Percentiles rank a stretch among this genome's conserved stretches.
Conservation (phyloP, 2,888 invertebrate species). For the Drosophila affinis region DNA sequence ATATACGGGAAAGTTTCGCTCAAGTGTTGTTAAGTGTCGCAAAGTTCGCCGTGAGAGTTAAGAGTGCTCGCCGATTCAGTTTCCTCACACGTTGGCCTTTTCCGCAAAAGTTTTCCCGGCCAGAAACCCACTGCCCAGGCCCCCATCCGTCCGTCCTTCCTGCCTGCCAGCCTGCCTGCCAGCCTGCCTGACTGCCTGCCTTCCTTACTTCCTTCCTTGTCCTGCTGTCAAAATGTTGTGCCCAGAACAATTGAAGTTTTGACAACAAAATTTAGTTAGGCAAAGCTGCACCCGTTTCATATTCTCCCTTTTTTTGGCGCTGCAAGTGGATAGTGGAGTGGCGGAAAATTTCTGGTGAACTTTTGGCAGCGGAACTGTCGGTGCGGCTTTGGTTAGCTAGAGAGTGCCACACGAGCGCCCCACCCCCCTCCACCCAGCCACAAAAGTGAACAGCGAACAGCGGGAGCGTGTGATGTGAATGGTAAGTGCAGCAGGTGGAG, state of each 20-base stretch:
- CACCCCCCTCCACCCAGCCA: background rate
- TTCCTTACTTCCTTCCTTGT: constrained; percentile 30
- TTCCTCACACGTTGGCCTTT: constrained; percentile 55
- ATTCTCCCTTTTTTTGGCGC: constrained; percentile 9
- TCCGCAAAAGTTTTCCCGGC: constrained; percentile 50
- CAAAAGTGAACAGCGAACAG: constrained; percentile 15
- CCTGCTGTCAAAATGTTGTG: constrained; percentile 57
- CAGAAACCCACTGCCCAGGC: constrained; percentile 10
- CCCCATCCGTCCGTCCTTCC: constrained; percentile 9
- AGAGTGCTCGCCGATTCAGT: constrained; percentile 62
- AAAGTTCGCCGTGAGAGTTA: constrained; percentile 69
- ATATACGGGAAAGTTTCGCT: constrained; percentile 49
- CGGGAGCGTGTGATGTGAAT: constrained; percentile 73
- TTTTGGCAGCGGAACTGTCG: constrained; percentile 30
- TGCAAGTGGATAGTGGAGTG: constrained; percentile 44
- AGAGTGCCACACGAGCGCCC: constrained; percentile 5
- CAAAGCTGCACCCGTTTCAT: constrained; percentile 44
- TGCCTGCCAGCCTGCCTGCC: background rate
- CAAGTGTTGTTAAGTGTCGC: constrained; percentile 70
- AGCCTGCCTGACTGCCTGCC: background rate
- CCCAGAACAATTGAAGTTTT: constrained; percentile 60
- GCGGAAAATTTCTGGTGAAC: constrained; percentile 38
- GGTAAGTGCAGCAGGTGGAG: constrained; percentile 62
- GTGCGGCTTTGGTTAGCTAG: constrained; percentile 51
- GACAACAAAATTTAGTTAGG: constrained; percentile 70